Conservation (phyloP, 2,797 vertebrate genomes). For the Dendrocincla fuliginosa region DNA sequence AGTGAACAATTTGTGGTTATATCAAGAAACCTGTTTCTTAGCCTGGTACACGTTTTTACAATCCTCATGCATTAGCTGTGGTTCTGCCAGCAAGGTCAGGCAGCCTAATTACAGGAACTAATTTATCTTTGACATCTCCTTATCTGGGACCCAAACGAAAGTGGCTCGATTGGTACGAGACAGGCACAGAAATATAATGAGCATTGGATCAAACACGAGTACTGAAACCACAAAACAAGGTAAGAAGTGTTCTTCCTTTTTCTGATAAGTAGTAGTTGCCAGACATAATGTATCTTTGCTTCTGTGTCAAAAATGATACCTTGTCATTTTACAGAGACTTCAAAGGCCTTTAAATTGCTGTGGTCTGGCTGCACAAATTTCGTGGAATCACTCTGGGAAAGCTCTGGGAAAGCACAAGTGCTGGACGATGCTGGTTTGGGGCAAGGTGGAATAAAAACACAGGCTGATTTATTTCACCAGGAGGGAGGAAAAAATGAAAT, state of each 20-base stretch:
- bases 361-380: rapidly evolving
- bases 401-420: neutral
- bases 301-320: neutral
- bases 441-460: neutral
- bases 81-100: rapidly evolving
- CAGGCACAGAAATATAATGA: neutral
- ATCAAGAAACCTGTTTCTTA: neutral
- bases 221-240: neutral
- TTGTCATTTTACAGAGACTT: neutral
- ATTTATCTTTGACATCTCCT: neutral
- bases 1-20: neutral
- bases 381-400: neutral
- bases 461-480: neutral
- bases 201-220: neutral
- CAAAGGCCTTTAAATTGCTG: neutral
- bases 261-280: neutral
- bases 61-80: neutral
- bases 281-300: neutral
- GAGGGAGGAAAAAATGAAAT: neutral
- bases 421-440: neutral
- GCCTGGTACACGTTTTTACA: rapidly evolving
- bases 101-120: neutral
- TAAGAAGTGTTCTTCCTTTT: neutral
- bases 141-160: neutral
- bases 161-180: rapidly evolving